Evolutionary conservation across 2,888 invertebrate genomes (phyloP).

Genomic region (Adineta ricciae): DNA sequence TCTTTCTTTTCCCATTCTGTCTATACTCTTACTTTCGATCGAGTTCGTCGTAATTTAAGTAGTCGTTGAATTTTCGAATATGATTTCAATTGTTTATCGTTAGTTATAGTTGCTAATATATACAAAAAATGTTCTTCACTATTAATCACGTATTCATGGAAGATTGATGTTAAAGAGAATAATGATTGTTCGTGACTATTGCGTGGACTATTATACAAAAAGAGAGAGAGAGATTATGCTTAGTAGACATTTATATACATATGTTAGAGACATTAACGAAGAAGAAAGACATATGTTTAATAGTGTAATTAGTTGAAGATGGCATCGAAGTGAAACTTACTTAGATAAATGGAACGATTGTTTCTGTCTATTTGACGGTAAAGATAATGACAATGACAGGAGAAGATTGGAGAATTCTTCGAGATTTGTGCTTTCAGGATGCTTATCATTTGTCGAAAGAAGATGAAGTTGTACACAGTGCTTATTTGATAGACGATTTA

Average conservation of each 20-base stretch:
- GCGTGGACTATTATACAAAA: not conserved
- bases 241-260: not conserved
- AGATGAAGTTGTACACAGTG: not conserved
- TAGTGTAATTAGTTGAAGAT: not conserved
- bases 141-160: not conserved
- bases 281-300: not conserved
- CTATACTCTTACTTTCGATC: not conserved
- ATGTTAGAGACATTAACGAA: not conserved
- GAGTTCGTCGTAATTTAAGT: not conserved
- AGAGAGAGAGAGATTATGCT: not conserved
- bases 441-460: not conserved
- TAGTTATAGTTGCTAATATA: not conserved
- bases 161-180: not conserved
- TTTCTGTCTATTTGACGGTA: not conserved
- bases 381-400: not conserved
- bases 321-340: not conserved
- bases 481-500: not conserved
- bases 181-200: not conserved
- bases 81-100: not conserved
- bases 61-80: not conserved
- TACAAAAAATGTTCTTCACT: not conserved
- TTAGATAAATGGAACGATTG: constrained; percentile 2
- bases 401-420: constrained; percentile 3
- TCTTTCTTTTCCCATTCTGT: too few species aligned
- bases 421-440: not conserved